Conservation (phyloP, 2,797 vertebrate genomes). For the Esox masquinongy region DNA sequence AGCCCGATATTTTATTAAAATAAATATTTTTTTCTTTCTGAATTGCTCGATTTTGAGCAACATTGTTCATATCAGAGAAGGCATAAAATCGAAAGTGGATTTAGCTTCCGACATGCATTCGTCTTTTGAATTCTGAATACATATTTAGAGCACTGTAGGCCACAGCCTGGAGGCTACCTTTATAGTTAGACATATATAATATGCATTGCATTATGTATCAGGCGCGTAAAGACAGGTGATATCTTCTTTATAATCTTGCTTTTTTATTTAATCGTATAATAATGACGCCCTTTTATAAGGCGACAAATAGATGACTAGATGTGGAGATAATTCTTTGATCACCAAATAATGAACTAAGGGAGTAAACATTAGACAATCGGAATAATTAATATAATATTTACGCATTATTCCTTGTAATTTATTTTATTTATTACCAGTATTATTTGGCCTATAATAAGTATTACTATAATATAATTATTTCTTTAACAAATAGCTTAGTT, state of each 20-base stretch:
- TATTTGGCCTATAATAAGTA: slow-evolving; percentile 66
- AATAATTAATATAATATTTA: slow-evolving; percentile 61
- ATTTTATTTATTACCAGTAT: slow-evolving; percentile 81
- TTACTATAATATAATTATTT: slow-evolving; percentile 71
- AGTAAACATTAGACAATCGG: slow-evolving; percentile 69
- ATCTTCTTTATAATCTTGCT: slow-evolving; percentile 38
- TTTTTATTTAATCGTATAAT: slow-evolving; percentile 47
- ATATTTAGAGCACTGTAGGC: slow-evolving; percentile 46
- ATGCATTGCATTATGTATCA: slow-evolving; percentile 48
- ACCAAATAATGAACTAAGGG: slow-evolving; percentile 54
- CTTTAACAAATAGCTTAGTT: slow-evolving; percentile 50
- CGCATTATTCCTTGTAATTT: slow-evolving; percentile 72
- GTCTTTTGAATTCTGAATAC: slow-evolving; percentile 51
- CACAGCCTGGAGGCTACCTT: slow-evolving; percentile 37
- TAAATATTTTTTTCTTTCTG: slow-evolving; percentile 34
- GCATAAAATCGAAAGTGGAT: slow-evolving; percentile 48
- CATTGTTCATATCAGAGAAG: slow-evolving; percentile 14
- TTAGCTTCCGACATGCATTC: slow-evolving; percentile 52
- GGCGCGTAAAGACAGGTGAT: slow-evolving; percentile 51
- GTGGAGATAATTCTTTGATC: slow-evolving; percentile 48
- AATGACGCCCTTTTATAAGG: slow-evolving; percentile 47
- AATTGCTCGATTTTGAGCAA: slow-evolving; percentile 19
- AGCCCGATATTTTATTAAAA: slow-evolving; percentile 37
- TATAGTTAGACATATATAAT: slow-evolving; percentile 29
- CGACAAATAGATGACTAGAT: slow-evolving; percentile 57